A percentile compares a stretch with the other conserved stretches of the same genome.
These are phyloP conservation scores for Myiozetetes cayanensis DNA, from an alignment of 2,113 vertebrate genomes.

Conservation along the genomic window DNA sequence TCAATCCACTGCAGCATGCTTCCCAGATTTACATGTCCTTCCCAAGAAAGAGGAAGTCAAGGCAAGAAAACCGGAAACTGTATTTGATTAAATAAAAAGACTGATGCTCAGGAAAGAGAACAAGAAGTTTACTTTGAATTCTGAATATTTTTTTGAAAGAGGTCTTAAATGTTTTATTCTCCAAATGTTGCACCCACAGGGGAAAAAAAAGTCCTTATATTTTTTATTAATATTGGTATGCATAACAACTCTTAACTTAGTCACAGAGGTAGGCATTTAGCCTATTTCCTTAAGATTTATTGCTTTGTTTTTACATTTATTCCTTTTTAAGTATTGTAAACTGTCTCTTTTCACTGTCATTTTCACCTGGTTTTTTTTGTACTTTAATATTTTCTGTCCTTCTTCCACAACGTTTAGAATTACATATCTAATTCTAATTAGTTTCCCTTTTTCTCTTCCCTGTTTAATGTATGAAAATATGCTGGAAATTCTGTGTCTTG, in stretches of 20 bases:
- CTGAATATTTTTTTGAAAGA: not conserved
- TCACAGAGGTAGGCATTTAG: not conserved
- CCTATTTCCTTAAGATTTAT: not conserved
- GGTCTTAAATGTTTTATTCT: not conserved
- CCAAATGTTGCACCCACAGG: not conserved
- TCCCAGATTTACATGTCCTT: not conserved
- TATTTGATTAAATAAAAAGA: not conserved
- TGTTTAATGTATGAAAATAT: not conserved
- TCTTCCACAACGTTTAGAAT: not conserved
- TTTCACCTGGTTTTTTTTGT: not conserved
- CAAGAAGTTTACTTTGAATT: not conserved
- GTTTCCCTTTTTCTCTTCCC: fast-evolving
- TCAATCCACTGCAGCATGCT: not conserved
- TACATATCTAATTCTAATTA: not conserved
- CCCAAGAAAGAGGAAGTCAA: not conserved
- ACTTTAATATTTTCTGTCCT: not conserved
- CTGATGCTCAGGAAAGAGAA: not conserved
- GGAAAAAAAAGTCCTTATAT: not conserved
- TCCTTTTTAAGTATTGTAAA: not conserved
- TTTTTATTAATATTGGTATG: not conserved
- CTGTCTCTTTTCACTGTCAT: not conserved
- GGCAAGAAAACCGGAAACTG: not conserved
- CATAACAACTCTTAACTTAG: not conserved
- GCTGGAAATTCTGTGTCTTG: not conserved
- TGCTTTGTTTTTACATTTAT: not conserved